Base-by-base conservation (phyloP, 2,888 invertebrate genomes). In the Nymphalis polychloros region DNA sequence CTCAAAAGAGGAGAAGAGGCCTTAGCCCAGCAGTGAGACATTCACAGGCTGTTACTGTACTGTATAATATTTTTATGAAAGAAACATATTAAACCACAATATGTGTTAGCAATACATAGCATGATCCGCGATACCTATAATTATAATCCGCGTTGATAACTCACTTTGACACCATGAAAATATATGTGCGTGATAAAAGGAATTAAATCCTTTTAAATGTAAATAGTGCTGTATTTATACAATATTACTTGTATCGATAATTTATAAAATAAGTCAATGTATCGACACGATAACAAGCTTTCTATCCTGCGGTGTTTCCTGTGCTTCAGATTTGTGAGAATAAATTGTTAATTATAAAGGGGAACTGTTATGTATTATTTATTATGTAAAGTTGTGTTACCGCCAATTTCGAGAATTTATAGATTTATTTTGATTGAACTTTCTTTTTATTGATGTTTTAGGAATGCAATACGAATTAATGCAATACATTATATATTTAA, bases 261-360 rank as follows among this genome's bases (percentile, higher is more conserved):
- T 64, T 59, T 57, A 55, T 57, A 19, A 57, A 57, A 57, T 41
- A 57, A 63, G 60, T 70, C 70, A 68, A 68, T 65, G 70, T 60
- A 63, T 73, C 65, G 57, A 64, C 63, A 64, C 67, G 67, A 63
- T 72, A 72, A 67, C 66, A 47, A 65, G 60, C 72, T 72, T 72
- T 72, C 74, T 74, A 71, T 66, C 68, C 67, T 61, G 68, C 61
- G 60, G 72, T 53, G 67, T 70, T 71, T 71, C 74, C 69, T 68
- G 65, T 46, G 68, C 61, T 62, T 64, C 64, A 57, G 53, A 35
- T 64, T 69, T 68, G 71, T 72, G 73, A 63, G 73, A 73, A 73
- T 57, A 41, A 41, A 41, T 41, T 57, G 57, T 41, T 57, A 27
- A 57, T 57, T 41, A 57, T 31, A n/a, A 19, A 35, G 19, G 19